Evolutionary conservation across 2,888 invertebrate species (phyloP).

Genomic region (Chorisops tibialis): DNA sequence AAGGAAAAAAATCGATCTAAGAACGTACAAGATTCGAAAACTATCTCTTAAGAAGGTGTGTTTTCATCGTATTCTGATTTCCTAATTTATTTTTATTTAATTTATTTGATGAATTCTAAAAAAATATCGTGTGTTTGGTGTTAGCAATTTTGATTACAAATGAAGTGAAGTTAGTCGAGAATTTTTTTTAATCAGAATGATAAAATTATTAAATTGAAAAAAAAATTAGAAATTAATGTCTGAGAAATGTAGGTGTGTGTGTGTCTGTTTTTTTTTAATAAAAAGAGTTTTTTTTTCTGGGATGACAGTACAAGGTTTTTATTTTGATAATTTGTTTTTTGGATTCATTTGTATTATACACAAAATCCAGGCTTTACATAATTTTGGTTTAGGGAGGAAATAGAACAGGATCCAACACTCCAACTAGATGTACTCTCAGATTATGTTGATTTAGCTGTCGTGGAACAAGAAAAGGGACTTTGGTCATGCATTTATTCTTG

Average conservation of each 20-base stretch:
- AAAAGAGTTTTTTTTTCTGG: conserved; percentile 8
- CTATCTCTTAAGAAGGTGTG: conserved; percentile 4
- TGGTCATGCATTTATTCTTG: conserved; percentile 28
- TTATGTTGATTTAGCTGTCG: conserved; percentile 44
- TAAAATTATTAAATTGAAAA: too few relatives aligned
- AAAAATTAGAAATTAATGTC: too few relatives aligned
- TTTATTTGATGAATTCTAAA: conserved; percentile 1
- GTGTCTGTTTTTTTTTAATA: neutral
- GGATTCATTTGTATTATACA: conserved; percentile 34
- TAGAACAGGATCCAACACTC: conserved; percentile 43
- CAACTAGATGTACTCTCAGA: conserved; percentile 42
- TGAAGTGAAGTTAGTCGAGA: too few relatives aligned
- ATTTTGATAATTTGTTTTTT: conserved; percentile 12
- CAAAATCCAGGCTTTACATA: conserved; percentile 34
- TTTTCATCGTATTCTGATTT: neutral
- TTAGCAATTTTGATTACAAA: too few relatives aligned
- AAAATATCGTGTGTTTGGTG: conserved; percentile 12
- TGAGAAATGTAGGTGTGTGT: too few relatives aligned
- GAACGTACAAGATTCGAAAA: too few relatives aligned
- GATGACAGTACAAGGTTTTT: conserved; percentile 22
- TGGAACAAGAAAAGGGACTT: conserved; percentile 40
- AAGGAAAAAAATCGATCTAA: conserved; percentile 13
- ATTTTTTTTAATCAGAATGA: too few relatives aligned
- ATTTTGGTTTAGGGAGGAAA: conserved; percentile 19
- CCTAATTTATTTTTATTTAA: conserved; percentile 19